Evolutionary conservation across 2,888 invertebrate genomes (phyloP), one percentile per base, ranked within the genome.

Genomic region (Labia minor): DNA sequence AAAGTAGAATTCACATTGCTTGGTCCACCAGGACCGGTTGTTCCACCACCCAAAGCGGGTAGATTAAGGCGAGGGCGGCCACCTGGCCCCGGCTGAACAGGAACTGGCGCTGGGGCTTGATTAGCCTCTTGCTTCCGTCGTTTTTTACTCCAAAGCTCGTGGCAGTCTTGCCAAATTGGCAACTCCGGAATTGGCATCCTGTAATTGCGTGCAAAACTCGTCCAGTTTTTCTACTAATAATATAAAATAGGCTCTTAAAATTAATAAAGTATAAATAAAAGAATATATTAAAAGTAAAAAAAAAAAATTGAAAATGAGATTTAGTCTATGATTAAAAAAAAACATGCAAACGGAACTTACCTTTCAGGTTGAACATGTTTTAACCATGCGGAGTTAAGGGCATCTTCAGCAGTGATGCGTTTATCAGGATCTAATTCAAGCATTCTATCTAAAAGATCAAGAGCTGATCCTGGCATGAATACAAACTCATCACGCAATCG

Each of bases 71-170:
- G 20, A 62, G 63, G 20, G 62, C 65, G 16, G 18, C 19, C 65
- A 62, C 62, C 49, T 3, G 49, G 49, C 3, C 2, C 6, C 3
- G 49, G 49, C 14, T 8, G 49, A 2, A 3, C 2, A 49, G 49
- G 16, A n/a, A 16, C 2, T 2, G n/a, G 2, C 49, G 49, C 49
- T 10, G 49, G 49, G n/a, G 49, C n/a, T 49, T 49, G 49, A 49
- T 16, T 49, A 2, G 49, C 49, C 16, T 49, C 49, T 76, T 90
- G 90, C 26, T 87, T 82, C 72, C 94, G 86, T n/a, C 95, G 86
- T 77, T 92, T 92, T 79, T 99, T 99, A 74, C 95, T 94, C 97
- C 98, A 99, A 75, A 99, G 83, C 79, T 99, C 99, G 81, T 99
- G 98, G 77, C 99, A 99, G 80, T 99, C 98, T 79, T 99, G 97